phyloP scores from a whole-genome alignment of 2,797 vertebrate species.

The Gallirallus australis region DNA sequence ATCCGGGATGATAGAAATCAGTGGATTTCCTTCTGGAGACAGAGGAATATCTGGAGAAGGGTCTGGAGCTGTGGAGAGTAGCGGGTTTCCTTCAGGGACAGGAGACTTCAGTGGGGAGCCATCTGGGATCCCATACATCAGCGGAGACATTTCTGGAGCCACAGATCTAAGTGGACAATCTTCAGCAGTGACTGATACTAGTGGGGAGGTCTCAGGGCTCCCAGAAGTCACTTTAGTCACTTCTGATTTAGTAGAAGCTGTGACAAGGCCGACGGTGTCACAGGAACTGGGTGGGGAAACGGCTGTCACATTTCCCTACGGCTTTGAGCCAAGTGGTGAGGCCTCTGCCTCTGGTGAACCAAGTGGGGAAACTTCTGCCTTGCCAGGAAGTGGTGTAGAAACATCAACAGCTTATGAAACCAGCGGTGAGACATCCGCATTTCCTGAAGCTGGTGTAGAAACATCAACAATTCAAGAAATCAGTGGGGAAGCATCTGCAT shows the following conservation, averaged over 20 bases:
- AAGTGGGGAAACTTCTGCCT: conserved; percentile 45
- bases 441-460: conserved; percentile 32
- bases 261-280: conserved; percentile 69
- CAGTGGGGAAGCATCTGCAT: conserved; percentile 38
- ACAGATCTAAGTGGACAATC: conserved; percentile 75
- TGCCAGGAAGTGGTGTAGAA: conserved; percentile 74
- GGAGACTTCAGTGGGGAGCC: conserved; percentile 63
- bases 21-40: conserved; percentile 75
- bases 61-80: conserved; percentile 72
- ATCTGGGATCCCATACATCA: conserved; percentile 73
- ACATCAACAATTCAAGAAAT: background rate
- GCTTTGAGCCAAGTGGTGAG: conserved; percentile 72
- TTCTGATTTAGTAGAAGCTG: conserved; percentile 77
- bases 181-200: conserved; percentile 64
- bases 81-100: conserved; percentile 74
- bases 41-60: conserved; percentile 76
- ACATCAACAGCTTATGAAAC: conserved; percentile 67
- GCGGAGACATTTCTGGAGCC: conserved; percentile 78
- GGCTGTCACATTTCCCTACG: conserved; percentile 50
- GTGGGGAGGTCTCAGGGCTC: conserved; percentile 77
- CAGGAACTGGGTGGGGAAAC: conserved; percentile 82
- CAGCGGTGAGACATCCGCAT: conserved; percentile 65
- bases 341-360: conserved; percentile 67
- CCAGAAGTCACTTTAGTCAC: conserved; percentile 81
- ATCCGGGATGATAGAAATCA: conserved; percentile 82